Base-by-base conservation (phyloP, 2,113 vertebrate species). In the Ammodytes marinus region DNA sequence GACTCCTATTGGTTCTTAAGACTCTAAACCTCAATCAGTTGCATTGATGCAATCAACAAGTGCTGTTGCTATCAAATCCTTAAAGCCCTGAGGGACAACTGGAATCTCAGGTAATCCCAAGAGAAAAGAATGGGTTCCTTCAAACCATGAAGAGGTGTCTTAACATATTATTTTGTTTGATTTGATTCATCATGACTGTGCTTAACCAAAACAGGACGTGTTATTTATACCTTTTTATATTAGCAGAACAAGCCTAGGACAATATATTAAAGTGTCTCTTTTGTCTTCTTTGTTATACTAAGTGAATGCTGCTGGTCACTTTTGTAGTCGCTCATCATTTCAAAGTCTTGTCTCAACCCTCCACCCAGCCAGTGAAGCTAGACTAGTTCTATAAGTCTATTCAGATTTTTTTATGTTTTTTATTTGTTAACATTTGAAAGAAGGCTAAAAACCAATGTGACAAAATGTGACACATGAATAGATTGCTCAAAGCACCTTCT, bases 41-140 rank as follows among this genome's bases (percentile, higher is more conserved):
- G 69, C 27, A 83, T 52, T 68, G 75, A 70, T 84, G 12, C 35
- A 74, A 72, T 78, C 64, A 63, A 66, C 68, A 49, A 69, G 57
- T 58, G 71, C 82, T 86, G 75, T 82, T 40, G 72, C 68, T 78
- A 59, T 86, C 79, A 80, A 78, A 85, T 74, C 83, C 8, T 74
- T 81, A 80, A 85, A 86, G 70, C 92, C 92, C 92, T 90, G 93
- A 94, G 92, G 89, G 83, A 93, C 81, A 80, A 88, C 88, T 88
- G 88, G 86, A 90, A 92, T 95, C 94, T 95, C 95, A 95, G 95
- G 94, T 93, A 95, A 93, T 89, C 89, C 88, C 84, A 8, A 19
- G 8, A 86, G 84, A 90, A 84, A 85, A 83, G 77, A 39, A 70
- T 85, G 88, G 91, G 89, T 60, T 27, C 1, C 27, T 27, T n/a